Evolutionary conservation across 2,113 vertebrate genomes (phyloP).

Genomic region (Pelusios castaneus): DNA sequence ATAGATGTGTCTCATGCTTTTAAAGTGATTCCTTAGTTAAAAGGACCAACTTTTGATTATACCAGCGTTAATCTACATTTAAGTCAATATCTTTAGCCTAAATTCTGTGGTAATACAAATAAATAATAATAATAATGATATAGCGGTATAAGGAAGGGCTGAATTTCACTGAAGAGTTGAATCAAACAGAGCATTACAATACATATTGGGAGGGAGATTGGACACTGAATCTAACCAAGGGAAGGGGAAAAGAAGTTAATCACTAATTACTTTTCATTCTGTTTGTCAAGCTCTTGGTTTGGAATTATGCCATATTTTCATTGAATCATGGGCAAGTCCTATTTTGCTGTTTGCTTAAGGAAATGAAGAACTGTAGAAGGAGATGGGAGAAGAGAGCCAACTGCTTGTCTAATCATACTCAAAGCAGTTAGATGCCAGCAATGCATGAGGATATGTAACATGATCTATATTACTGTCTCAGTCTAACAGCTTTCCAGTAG

Average conservation of each 20-base stretch:
- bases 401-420: neutral
- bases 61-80: neutral
- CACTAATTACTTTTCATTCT: constrained; percentile 13
- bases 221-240: neutral
- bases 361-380: constrained; percentile 32
- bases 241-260: constrained; percentile 1
- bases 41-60: neutral
- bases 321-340: constrained; percentile 37
- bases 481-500: constrained; percentile 20
- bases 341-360: constrained; percentile 17
- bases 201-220: constrained; percentile 1
- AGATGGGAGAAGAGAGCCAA: neutral
- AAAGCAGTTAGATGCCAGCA: constrained; percentile 1
- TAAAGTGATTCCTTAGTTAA: neutral
- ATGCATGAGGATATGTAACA: neutral
- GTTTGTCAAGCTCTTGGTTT: constrained; percentile 12
- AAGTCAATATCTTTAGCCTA: constrained; percentile 9
- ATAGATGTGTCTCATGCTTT: neutral
- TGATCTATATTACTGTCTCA: neutral
- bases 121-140: neutral
- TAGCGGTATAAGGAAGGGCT: neutral
- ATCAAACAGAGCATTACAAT: neutral
- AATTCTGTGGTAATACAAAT: neutral
- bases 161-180: neutral
- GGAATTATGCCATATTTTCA: constrained; percentile 15